Evolutionary conservation across 1,140 invertebrate species (phyloP).

Genomic region (Tetranychus urticae): DNA sequence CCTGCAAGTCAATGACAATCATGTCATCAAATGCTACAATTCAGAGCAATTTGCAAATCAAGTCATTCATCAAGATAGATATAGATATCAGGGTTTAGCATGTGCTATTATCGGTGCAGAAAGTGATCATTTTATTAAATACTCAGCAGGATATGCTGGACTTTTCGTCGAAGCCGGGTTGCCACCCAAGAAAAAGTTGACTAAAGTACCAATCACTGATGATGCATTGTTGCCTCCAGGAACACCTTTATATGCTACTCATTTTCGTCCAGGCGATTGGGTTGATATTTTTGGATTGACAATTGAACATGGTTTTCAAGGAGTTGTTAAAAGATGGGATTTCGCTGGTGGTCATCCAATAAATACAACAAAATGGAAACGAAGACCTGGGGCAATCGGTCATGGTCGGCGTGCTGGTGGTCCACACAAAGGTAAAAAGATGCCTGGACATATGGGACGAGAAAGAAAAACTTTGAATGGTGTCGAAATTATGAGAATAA

Average conservation of each 20-base stretch:
- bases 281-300: conserved; percentile 77
- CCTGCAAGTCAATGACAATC: conserved; percentile 77
- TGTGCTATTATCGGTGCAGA: conserved; percentile 69
- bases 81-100: conserved; percentile 23
- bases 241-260: conserved; percentile 59
- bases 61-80: conserved; percentile 15
- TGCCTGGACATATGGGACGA: conserved; percentile 90
- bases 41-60: conserved; percentile 38
- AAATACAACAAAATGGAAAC: conserved; percentile 81
- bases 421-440: conserved; percentile 80
- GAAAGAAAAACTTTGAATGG: conserved; percentile 40
- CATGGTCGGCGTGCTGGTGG: conserved; percentile 46
- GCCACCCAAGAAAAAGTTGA: conserved; percentile 58
- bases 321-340: conserved; percentile 85
- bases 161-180: conserved; percentile 65
- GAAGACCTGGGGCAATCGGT: conserved; percentile 70
- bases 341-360: conserved; percentile 77
- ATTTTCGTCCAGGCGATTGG: conserved; percentile 72
- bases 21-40: conserved; percentile 72
- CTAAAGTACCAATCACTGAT: conserved; percentile 59
- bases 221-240: conserved; percentile 59
- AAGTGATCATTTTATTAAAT: conserved; percentile 53
- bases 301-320: conserved; percentile 86
- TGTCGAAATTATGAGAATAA: conserved; percentile 61
- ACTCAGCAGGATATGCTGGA: conserved; percentile 68